Base-by-base conservation (phyloP, 2,888 invertebrate genomes). In the Platycheirus albimanus region DNA sequence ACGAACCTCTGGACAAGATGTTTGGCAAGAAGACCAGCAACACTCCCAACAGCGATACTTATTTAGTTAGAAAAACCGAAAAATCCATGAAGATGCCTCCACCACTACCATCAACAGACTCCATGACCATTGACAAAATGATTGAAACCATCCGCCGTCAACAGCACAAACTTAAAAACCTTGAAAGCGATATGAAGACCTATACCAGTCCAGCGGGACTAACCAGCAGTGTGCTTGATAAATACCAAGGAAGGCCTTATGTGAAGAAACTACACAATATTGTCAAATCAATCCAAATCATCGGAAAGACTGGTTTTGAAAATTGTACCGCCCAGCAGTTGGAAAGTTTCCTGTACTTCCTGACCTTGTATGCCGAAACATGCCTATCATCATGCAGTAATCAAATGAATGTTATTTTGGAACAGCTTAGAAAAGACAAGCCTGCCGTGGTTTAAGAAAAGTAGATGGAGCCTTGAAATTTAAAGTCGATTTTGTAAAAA, bases 1-100 rank as follows among this genome's bases (percentile, higher is more conserved):
- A 87, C 13, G 90, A 88, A 45, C 87, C 89, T 0, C 61, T 90
- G 13, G 89, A 89, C 41, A 87, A 89, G 17, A 85, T 90, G n/a
- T 89, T 89, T 17, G 51, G 8, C 49, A 54, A 8, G 81, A 86
- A 30, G n/a, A n/a, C n/a, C n/a, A n/a, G n/a, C n/a, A n/a, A n/a
- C n/a, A n/a, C n/a, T n/a, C n/a, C 51, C 47, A 6, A 8, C 5
- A 67, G 49, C 17, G 51, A 61, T 7, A 79, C 61, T 0, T 67
- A 38, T 8, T 3, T 30, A 0, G n/a, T 74, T 0, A 52, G 38
- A 4, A 72, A 72, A 6, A 13, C 17, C 1, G 45, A 58, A 4
- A 43, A 66, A 19, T 3, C 33, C 0, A 33, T 61, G 3, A 61
- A 28, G 8, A 61, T 61, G 54, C 58, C 58, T 11, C 52, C 33